Evolutionary conservation across 2,113 vertebrate genomes (phyloP), one percentile per base, ranked within the genome.

Genomic region (Pygathrix nemaeus): DNA sequence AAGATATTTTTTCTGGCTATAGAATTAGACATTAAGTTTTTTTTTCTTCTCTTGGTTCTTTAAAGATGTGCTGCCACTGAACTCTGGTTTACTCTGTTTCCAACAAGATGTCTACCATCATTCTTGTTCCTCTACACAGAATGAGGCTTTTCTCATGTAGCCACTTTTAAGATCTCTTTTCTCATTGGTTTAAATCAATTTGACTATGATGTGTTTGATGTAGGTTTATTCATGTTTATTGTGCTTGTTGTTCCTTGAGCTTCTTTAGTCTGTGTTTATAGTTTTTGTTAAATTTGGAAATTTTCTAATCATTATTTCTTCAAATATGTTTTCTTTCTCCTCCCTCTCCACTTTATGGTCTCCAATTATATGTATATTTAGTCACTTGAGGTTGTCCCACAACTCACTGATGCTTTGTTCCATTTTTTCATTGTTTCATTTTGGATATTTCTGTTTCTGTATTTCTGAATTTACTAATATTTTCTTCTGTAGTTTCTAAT

Each of bases 261-360:
- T 64, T 75, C 7, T 81, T 88, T 48, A 52, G 30, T 85, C 13
- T 94, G 13, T 94, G 32, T 87, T 70, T 73, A 64, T 18, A 78
- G 25, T 40, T 95, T 80, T 90, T n/a, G 35, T 43, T 93, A 93
- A 79, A 43, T 86, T 86, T 64, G 52, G 75, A 55, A 91, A 94
- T 16, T 83, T 70, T 76, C 59, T 40, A 91, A 35, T 40, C 5
- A 43, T 88, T 81, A 23, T 43, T 84, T 83, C 20, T 23, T 88
- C 27, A 68, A 68, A 38, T 57, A 38, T 18, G 20, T 73, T 92
- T 88, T 61, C 21, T 72, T 66, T 50, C 40, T 82, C 16, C 20
- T 27, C 38, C 8, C 38, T 73, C 21, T 23, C 57, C 2, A 84
- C 21, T 84, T 88, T 92, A 40, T 84, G 17, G n/a, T 78, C 30